These are phyloP conservation scores for Bombus difficillimus DNA, from an alignment of 1,140 invertebrate genomes.

Conservation along the genomic window DNA sequence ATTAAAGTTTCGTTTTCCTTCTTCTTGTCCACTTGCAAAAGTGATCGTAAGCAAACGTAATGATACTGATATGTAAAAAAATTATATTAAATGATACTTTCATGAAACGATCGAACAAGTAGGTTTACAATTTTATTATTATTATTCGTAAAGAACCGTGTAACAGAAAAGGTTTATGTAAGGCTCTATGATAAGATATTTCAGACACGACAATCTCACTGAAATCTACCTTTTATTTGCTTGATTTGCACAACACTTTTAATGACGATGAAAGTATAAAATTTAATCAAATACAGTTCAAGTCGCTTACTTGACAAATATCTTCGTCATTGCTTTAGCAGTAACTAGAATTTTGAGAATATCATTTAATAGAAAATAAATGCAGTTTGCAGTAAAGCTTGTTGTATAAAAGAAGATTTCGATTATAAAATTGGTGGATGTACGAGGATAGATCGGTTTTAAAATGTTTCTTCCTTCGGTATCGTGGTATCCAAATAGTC, in stretches of 20 bases:
- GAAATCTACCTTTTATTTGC: slow-evolving; percentile 27
- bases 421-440: background rate
- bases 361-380: background rate
- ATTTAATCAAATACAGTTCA: background rate
- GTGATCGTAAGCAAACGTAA: background rate
- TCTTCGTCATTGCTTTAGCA: background rate
- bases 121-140: background rate
- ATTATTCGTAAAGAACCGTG: background rate
- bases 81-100: background rate
- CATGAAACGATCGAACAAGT: background rate
- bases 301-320: background rate
- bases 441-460: background rate
- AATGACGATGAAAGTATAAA: background rate
- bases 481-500: slow-evolving; percentile 23
- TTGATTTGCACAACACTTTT: slow-evolving; percentile 2
- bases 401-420: background rate
- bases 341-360: background rate
- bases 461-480: background rate
- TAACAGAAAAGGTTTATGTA: background rate
- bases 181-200: background rate
- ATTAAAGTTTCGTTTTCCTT: background rate
- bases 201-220: background rate
- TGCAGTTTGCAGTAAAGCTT: no score
- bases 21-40: no score
- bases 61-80: background rate